Conservation (phyloP, 2,888 invertebrate species). For the Apodemia hepburni region DNA sequence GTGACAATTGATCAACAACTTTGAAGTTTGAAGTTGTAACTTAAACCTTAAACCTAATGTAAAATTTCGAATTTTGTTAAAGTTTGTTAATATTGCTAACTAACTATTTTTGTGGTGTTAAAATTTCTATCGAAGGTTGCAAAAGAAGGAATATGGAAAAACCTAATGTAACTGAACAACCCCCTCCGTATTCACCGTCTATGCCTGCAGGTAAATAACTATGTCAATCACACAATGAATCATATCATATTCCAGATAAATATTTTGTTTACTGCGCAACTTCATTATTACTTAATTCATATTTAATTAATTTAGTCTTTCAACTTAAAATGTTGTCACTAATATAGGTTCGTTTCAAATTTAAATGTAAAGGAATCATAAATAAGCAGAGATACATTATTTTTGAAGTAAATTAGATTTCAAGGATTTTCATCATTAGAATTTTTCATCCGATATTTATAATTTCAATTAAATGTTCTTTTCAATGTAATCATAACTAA, state of each 20-base stretch:
- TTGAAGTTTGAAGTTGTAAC: neutral
- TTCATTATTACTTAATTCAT: conserved; percentile 25
- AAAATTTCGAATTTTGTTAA: neutral
- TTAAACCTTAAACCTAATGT: neutral
- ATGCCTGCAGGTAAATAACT: conserved; percentile 48
- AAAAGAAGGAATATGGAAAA: conserved; percentile 53
- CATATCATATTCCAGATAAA: conserved; percentile 35
- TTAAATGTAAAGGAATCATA: neutral
- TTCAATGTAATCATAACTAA: no score
- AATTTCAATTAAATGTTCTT: no score
- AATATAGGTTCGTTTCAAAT: neutral
- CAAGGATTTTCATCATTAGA: neutral
- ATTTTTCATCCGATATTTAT: neutral
- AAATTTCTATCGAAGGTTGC: conserved; percentile 11
- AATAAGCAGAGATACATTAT: neutral
- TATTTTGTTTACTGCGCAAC: conserved; percentile 22
- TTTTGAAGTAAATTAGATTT: neutral
- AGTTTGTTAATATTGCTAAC: neutral
- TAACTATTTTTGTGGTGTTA: neutral
- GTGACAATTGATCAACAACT: neutral
- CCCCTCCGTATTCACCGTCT: conserved; percentile 76
- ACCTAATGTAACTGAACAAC: conserved; percentile 60
- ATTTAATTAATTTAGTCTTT: neutral
- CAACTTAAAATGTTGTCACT: neutral
- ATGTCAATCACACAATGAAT: conserved; percentile 43